These are phyloP conservation scores for Drosophila melanogaster DNA, from an alignment of 1,140 invertebrate species.

Conservation along the genomic window DNA sequence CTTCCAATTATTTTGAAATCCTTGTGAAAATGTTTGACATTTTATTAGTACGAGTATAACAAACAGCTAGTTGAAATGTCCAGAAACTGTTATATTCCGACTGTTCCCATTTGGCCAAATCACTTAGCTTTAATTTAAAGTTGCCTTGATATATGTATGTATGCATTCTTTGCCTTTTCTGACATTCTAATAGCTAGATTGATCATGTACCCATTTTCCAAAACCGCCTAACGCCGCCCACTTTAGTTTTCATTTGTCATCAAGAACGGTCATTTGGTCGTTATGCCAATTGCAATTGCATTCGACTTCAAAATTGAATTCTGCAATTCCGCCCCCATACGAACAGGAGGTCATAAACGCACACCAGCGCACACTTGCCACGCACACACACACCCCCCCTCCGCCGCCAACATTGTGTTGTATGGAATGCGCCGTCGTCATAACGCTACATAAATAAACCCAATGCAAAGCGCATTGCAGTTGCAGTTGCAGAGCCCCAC, in stretches of 20 bases:
- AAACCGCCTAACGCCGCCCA: slow-evolving; percentile 5
- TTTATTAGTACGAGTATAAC: too few relatives aligned
- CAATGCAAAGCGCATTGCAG: slow-evolving; percentile 74
- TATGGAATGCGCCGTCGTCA: slow-evolving; percentile 55
- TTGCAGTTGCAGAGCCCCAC: slow-evolving; percentile 8
- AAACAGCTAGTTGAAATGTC: too few relatives aligned
- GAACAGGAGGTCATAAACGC: slow-evolving; percentile 48
- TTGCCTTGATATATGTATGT: not conserved
- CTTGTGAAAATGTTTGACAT: too few relatives aligned
- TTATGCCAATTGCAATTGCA: slow-evolving; percentile 79
- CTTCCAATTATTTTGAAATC: too few relatives aligned
- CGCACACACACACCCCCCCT: too few relatives aligned
- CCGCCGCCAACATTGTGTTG: slow-evolving; percentile 24
- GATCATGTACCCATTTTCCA: slow-evolving; percentile 11
- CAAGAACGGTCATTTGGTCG: slow-evolving; percentile 60
- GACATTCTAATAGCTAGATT: slow-evolving; percentile 21
- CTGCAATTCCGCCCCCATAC: slow-evolving; percentile 53
- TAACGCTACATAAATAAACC: slow-evolving; percentile 81
- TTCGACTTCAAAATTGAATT: slow-evolving; percentile 76
- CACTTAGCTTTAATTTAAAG: not conserved
- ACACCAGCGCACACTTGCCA: slow-evolving; percentile 24
- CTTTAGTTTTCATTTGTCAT: slow-evolving; percentile 81
- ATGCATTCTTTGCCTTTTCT: slow-evolving; percentile 2
- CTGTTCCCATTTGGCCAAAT: not conserved
- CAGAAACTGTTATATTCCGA: too few relatives aligned